Percentiles rank a stretch among this genome's conserved stretches.
Evolutionary conservation across 2,797 vertebrate species (phyloP).

Genomic region (Eulemur albifrons): DNA sequence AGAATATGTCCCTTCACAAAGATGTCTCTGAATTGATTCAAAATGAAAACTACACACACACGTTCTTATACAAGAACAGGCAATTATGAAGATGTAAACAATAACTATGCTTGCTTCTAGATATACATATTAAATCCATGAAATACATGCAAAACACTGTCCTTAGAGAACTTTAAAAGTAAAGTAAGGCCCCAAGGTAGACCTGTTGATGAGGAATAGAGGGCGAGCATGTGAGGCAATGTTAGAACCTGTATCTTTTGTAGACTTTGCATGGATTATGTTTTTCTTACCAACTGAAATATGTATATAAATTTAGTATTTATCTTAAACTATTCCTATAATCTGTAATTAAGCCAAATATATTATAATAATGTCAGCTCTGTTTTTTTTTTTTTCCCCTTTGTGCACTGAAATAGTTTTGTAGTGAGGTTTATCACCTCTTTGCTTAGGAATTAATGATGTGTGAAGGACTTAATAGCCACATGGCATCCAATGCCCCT

Average conservation of each 20-base stretch:
- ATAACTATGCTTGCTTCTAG: not conserved
- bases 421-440: slow-evolving; percentile 45
- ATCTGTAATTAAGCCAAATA: not conserved
- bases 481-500: not conserved
- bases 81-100: not conserved
- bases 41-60: not conserved
- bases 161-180: not conserved
- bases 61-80: not conserved
- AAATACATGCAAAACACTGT: not conserved
- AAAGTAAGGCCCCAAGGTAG: not conserved
- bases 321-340: not conserved
- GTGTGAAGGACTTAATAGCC: slow-evolving; percentile 62
- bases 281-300: not conserved
- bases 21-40: not conserved
- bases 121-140: not conserved
- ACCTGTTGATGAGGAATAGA: not conserved
- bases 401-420: not conserved
- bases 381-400: not conserved
- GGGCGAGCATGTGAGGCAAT: accelerated
- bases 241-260: not conserved
- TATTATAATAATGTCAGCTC: not conserved
- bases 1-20: not conserved
- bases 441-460: slow-evolving; percentile 53
- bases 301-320: not conserved
- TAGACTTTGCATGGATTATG: not conserved